Evolutionary conservation across 1,140 invertebrate species (phyloP), one percentile per base, ranked within the genome.

Genomic region (Hylaeus anthracinus): DNA sequence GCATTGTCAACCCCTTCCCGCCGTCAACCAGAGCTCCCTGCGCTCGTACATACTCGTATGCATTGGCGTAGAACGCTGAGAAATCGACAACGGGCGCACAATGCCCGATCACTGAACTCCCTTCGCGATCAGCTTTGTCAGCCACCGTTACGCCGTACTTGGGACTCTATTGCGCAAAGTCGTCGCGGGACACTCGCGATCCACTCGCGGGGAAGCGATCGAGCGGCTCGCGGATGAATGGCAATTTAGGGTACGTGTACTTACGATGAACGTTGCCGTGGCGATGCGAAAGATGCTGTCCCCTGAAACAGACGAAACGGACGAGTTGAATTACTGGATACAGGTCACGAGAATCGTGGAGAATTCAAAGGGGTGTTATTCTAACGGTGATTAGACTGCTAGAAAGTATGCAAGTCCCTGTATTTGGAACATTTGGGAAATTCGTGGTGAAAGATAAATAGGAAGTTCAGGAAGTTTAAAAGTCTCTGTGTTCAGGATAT

Each of bases 211-310:
- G 12, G 9, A 14, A 51, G 8, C 9, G 43, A 43, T 58, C 14
- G 61, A 12, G n/a, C 26, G 15, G n/a, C 14, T 6, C 51, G 9
- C 51, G 39, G n/a, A 9, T 0, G 48, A n/a, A 3, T 39, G 26
- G 26, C 26, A 37, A 70, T 61, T 43, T 53, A n/a, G 8, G 9
- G 1, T 10, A n/a, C 10, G 8, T 12, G 41, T 90, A 93, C 93
- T 93, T 89, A 93, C 93, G 88, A 73, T 92, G 80, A 90, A 90
- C 88, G 90, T 91, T 88, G 90, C 88, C 89, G 91, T 91, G 88
- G 88, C 88, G 89, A 90, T 92, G 83, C 87, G 82, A 88, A 91
- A 91, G 90, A 90, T 91, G 89, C 86, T 87, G 85, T 88, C 84
- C 82, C 86, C 92, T 93, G 88, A 66, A 92, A 93, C 88, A 90